These are phyloP conservation scores for Chymomyza procnemis DNA, from an alignment of 2,888 invertebrate genomes.

Conservation along the genomic window DNA sequence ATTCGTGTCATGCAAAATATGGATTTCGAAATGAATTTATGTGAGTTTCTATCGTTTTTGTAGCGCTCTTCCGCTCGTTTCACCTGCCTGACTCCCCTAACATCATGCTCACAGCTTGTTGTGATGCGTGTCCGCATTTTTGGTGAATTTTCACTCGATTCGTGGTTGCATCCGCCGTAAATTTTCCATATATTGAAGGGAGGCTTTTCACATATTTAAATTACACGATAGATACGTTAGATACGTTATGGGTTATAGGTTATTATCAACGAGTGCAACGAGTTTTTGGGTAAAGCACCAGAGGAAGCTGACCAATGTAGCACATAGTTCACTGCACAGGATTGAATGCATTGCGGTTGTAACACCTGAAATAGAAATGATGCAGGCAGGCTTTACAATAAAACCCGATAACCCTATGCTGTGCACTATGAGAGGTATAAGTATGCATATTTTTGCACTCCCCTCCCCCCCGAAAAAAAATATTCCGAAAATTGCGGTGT, in stretches of 20 bases:
- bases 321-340: neutral
- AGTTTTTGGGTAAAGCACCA: no score
- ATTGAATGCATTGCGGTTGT: neutral
- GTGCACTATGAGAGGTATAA: no score
- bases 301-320: neutral
- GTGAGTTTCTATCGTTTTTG: conserved; percentile 43
- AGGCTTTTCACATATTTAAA: conserved; percentile 34
- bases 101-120: no score
- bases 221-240: neutral
- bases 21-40: conserved; percentile 59
- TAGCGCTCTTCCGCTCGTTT: neutral
- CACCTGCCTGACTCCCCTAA: no score
- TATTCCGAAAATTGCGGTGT: no score
- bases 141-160: conserved; percentile 35
- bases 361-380: neutral
- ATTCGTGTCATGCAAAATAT: conserved; percentile 57
- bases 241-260: neutral
- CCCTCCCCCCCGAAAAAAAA: no score
- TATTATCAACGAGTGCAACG: neutral
- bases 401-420: neutral
- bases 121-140: conserved; percentile 35
- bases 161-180: conserved; percentile 13
- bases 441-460: no score
- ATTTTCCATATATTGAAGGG: conserved; percentile 37
- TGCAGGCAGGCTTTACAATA: neutral